Base-by-base conservation (phyloP, 2,113 vertebrate species). In the Sminthopsis crassicaudata region DNA sequence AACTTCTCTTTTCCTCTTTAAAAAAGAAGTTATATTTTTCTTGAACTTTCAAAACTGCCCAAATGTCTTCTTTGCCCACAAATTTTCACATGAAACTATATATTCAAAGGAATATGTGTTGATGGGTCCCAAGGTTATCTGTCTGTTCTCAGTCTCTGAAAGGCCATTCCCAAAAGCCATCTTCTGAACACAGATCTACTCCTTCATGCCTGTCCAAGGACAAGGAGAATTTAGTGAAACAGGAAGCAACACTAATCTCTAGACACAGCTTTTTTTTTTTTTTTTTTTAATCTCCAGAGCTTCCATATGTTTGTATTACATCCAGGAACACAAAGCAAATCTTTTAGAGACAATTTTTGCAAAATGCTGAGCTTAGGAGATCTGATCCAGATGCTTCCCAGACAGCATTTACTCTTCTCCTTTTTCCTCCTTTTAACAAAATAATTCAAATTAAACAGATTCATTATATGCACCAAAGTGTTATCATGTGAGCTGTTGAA, bases 401-500 rank as follows among this genome's bases (percentile, higher is more conserved):
- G 53, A 55, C 92, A 93, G 97, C 97, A 94, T 36, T 97, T 98
- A 90, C 97, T 96, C 91, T 48, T 92, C 94, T 95, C 84, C 90
- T 93, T 12, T 94, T 95, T 97, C 93, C 91, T 92, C 92, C 91
- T 2, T 10, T 96, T 96, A 93, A 88, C 91, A 98, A 97, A 97
- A 97, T 95, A 97, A 97, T 96, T 97, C 97, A 97, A 97, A 97
- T 96, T 97, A 97, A 98, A 96, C 95, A 98, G 96, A 98, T 98
- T 98, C 4, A 0, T 98, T 98, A 97, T 97, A 97, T 96, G 97
- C 94, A 97, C 52, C 46, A 30, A 97, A 97, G 54, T 94, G 94
- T 95, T 98, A 96, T 97, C 97, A 98, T 97, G 96, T 98, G 98
- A 98, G 95, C 93, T 93, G 95, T 95, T 98, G 97, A 97, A 98